Evolutionary conservation across 2,113 vertebrate species (phyloP), one percentile per base, ranked within the genome.

Genomic region (Heteronetta atricapilla): DNA sequence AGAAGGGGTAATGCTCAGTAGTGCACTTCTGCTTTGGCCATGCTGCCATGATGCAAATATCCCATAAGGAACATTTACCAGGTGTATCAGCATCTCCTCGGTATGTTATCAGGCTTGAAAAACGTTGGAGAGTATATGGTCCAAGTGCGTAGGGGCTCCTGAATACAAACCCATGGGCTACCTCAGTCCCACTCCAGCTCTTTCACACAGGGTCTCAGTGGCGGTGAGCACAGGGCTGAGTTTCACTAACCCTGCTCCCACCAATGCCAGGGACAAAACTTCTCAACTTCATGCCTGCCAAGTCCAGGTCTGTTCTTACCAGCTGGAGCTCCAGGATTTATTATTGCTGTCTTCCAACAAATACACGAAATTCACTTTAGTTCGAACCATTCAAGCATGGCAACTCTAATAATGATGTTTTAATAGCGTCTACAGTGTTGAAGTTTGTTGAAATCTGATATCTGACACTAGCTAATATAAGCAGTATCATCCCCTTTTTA

Each of bases 371-470:
- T 97, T 97, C 97, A 97, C 97, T 96, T 96, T 86, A 95, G 96
- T 96, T 96, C 93, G 96, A 97, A 93, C 94, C 97, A 96, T 67
- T 96, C 97, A 97, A 96, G 98, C 98, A 93, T 98, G 97, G 96
- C 97, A 97, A 77, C 89, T 95, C 96, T 97, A 98, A 98, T 98
- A 98, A 98, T 98, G 97, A 98, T 97, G 96, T 98, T 98, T 98
- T 98, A 98, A 98, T 98, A 98, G 97, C 15, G 72, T 96, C 96
- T 97, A 96, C 94, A 81, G 91, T 82, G 97, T 88, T 96, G 95
- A 98, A 98, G 97, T 97, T 98, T 98, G 96, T 95, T 96, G 96
- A 97, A 98, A 98, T 98, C 98, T 98, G 97, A 97, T 98, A 98
- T 97, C 95, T 97, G 96, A 96, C 96, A 95, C 95, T 64, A 96